Evolutionary conservation across 2,113 vertebrate genomes (phyloP).

Genomic region (Cheilinus undulatus): DNA sequence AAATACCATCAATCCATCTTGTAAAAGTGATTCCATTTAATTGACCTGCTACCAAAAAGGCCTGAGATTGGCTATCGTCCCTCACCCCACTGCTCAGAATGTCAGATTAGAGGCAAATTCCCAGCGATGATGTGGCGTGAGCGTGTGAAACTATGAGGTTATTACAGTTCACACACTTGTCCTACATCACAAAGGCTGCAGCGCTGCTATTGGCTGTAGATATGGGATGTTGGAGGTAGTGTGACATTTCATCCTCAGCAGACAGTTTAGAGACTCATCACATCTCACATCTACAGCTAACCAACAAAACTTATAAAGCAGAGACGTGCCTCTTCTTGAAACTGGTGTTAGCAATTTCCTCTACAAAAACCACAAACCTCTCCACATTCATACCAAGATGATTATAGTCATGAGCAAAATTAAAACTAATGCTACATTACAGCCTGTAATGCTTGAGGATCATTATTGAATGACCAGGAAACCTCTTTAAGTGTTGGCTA

Average conservation of each 20-base stretch:
- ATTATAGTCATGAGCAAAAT: neutral
- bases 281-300: slow-evolving; percentile 10
- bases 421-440: neutral
- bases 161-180: slow-evolving; percentile 56
- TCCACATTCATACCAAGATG: neutral
- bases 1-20: neutral
- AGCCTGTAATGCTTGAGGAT: neutral
- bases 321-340: neutral
- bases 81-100: slow-evolving; percentile 25
- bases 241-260: slow-evolving; percentile 36
- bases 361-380: neutral
- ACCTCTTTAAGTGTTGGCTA: neutral
- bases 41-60: slow-evolving; percentile 1
- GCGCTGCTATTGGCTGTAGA: slow-evolving; percentile 62
- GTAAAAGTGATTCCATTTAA: too few species aligned
- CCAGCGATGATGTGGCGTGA: neutral
- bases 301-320: too few species aligned
- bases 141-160: slow-evolving; percentile 39
- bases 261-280: neutral
- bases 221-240: slow-evolving; percentile 62
- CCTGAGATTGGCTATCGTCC: slow-evolving; percentile 25
- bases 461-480: neutral
- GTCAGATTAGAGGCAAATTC: slow-evolving; percentile 53
- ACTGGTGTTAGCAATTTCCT: neutral
- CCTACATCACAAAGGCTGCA: slow-evolving; percentile 13